Evolutionary conservation across 2,113 vertebrate species (phyloP).

Genomic region (Urocynchramus pylzowi): DNA sequence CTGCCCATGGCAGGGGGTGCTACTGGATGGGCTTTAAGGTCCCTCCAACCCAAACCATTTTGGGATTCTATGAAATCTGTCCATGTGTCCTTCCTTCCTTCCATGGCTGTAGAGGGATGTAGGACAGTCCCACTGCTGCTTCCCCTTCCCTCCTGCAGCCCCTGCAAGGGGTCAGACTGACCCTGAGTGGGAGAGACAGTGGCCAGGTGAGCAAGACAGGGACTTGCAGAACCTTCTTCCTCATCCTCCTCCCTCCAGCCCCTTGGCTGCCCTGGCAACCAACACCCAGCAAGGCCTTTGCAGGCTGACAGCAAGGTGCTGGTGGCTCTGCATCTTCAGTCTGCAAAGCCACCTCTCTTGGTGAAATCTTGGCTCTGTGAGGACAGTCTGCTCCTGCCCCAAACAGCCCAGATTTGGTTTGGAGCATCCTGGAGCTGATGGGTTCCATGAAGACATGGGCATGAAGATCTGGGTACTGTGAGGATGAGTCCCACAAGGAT

Average conservation of each 20-base stretch:
- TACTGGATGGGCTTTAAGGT: neutral
- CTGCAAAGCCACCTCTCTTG: neutral
- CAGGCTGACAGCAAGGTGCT: neutral
- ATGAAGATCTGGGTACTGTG: neutral
- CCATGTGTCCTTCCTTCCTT: neutral
- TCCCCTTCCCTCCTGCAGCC: neutral
- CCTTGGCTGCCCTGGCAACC: neutral
- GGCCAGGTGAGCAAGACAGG: neutral
- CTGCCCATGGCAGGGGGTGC: neutral
- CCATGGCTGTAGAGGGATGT: neutral
- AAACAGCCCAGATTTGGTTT: fast-evolving
- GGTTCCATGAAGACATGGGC: neutral
- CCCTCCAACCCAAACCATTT: neutral
- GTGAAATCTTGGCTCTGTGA: neutral
- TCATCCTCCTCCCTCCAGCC: neutral
- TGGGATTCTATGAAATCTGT: neutral
- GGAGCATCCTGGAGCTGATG: neutral
- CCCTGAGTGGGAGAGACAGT: neutral
- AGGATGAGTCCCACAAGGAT: neutral
- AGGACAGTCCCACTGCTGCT: neutral
- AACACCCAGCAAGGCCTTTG: neutral
- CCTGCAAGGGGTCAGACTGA: neutral
- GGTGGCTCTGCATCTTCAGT: neutral
- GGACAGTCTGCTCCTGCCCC: neutral
- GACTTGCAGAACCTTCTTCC: neutral